These are phyloP conservation scores for Drosophila saltans DNA, from an alignment of 1,140 invertebrate genomes.

Conservation along the genomic window DNA sequence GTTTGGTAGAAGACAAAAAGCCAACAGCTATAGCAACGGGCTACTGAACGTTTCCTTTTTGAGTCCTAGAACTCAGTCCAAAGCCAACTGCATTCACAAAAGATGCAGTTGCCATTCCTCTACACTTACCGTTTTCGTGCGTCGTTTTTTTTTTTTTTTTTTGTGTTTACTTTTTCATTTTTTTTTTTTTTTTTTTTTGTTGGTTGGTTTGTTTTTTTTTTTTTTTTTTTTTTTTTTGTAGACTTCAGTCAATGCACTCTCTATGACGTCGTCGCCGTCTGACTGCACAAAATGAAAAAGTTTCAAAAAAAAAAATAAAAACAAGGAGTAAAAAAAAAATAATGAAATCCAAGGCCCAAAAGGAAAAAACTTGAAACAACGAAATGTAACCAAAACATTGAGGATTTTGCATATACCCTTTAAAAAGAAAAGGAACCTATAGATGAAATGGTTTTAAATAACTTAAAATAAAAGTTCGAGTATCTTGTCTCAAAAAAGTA, in stretches of 20 bases:
- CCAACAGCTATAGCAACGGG: slow-evolving; percentile 54
- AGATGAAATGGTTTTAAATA: not conserved
- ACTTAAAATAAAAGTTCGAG: too few species aligned
- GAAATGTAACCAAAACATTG: slow-evolving; percentile 33
- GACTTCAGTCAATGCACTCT: slow-evolving; percentile 80
- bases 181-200: slow-evolving; percentile 46
- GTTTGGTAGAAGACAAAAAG: slow-evolving; percentile 51
- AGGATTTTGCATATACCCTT: slow-evolving; percentile 8
- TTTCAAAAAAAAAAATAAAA: slow-evolving; percentile 58
- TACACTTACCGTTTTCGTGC: slow-evolving; percentile 34
- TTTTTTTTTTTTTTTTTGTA: slow-evolving; percentile 53
- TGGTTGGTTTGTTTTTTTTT: slow-evolving; percentile 47
- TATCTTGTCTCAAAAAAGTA: not conserved
- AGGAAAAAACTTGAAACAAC: slow-evolving; percentile 67
- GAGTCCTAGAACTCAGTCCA: not conserved
- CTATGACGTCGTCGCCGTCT: slow-evolving; percentile 74
- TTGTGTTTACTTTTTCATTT: not conserved
- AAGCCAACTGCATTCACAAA: slow-evolving; percentile 73
- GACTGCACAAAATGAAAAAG: slow-evolving; percentile 81
- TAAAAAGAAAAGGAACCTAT: not conserved
- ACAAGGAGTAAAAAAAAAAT: slow-evolving; percentile 37
- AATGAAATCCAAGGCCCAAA: slow-evolving; percentile 73
- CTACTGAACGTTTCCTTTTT: slow-evolving; percentile 52
- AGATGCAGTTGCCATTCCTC: slow-evolving; percentile 59
- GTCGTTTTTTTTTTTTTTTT: slow-evolving; percentile 30